Evolutionary conservation across 2,113 vertebrate species (phyloP), one percentile per base, ranked within the genome.

Genomic region (Sylvicapra grimmia): DNA sequence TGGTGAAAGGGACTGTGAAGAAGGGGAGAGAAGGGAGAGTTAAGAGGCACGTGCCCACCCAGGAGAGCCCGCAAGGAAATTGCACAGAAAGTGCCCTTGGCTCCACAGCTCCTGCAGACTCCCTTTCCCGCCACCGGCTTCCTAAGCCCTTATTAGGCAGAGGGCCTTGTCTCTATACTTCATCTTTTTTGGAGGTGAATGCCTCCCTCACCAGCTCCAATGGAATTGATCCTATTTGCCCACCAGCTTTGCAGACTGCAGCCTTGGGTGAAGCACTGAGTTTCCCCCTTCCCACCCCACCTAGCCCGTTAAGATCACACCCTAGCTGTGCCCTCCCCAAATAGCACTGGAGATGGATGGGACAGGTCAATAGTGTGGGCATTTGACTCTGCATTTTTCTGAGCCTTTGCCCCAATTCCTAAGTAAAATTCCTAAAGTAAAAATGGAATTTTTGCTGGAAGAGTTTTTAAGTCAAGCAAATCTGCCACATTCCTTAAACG

Each of bases 401-500:
- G 58, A 96, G 77, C 25, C n/a, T 94, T 53, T 31, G 40, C 68
- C 94, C 82, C 86, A 89, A 84, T 80, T 97, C 91, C 91, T 96
- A 96, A 97, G 93, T 86, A 96, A 92, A 97, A 97, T 96, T 97
- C 94, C 92, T 92, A 83, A 94, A 96, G 94, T 93, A 96, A 96
- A 97, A 94, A 94, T 80, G 93, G 93, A 96, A 97, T 97, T 96
- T 97, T 96, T 96, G 94, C 94, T 97, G 91, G 93, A 98, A 96
- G 89, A 82, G 80, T 96, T 98, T 98, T 96, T 79, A 96, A 98
- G 96, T 94, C 56, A 47, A 97, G 93, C 97, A 98, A 97, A 98
- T 98, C 95, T 98, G 97, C 97, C 96, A 98, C 97, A 97, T 98
- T 98, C 97, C 96, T 94, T 96, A 95, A 97, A 96, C 94, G 96